phyloP scores from a whole-genome alignment of 2,113 vertebrate genomes.

The Phyllopteryx taeniolatus region DNA sequence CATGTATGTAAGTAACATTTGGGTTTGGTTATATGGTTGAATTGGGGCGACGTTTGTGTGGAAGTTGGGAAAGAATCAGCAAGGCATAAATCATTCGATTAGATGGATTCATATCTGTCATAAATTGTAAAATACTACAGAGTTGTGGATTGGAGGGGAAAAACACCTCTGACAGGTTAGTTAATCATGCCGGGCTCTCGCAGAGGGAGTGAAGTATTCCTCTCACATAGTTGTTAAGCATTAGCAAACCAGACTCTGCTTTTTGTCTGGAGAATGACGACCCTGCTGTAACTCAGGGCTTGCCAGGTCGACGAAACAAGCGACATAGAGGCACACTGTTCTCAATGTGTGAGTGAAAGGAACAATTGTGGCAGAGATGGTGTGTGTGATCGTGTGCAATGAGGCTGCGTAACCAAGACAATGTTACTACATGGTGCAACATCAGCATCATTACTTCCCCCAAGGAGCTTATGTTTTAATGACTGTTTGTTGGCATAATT shows the following conservation, averaged over 20 bases:
- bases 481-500: neutral
- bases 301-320: conserved; percentile 27
- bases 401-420: conserved; percentile 6
- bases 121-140: neutral
- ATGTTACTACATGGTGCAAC: neutral
- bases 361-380: conserved; percentile 40
- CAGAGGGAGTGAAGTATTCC: neutral
- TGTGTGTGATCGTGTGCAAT: conserved; percentile 12
- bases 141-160: neutral
- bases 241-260: conserved; percentile 9
- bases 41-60: neutral
- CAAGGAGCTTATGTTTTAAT: neutral
- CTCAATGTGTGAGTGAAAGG: conserved; percentile 29
- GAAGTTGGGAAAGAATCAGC: neutral
- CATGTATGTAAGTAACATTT: conserved; percentile 32
- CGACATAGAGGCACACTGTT: conserved; percentile 37
- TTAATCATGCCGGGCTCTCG: neutral
- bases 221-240: conserved; percentile 4
- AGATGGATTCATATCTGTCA: neutral
- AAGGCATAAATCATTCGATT: neutral
- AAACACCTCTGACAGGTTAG: neutral
- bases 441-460: neutral
- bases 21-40: neutral
- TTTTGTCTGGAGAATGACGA: conserved; percentile 10
- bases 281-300: conserved; percentile 21